Evolutionary conservation across 2,888 invertebrate genomes (phyloP).

Genomic region (Synergus umbraculus): DNA sequence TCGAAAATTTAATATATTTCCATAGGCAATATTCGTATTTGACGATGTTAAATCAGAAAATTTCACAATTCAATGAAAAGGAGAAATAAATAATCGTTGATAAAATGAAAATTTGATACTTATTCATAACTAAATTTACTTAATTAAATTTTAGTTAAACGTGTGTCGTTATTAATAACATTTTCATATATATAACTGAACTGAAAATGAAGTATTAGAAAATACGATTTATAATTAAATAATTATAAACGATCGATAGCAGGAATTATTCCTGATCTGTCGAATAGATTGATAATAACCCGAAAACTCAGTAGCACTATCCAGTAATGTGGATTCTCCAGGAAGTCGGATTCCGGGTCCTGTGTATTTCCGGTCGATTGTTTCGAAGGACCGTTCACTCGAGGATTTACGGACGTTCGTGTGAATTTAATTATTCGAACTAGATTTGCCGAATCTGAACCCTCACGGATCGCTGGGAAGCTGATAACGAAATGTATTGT

Average conservation of each 20-base stretch:
- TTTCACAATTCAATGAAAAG: background rate
- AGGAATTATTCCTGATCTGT: conserved; percentile 1
- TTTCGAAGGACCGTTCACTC: conserved; percentile 30
- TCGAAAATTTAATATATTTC: background rate
- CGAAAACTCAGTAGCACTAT: conserved; percentile 17
- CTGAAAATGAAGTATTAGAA: too few species aligned
- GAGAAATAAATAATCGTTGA: background rate
- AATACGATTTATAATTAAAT: too few species aligned
- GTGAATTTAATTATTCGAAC: conserved; percentile 38
- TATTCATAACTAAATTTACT: too few species aligned
- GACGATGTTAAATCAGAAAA: background rate
- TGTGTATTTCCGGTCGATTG: conserved; percentile 35
- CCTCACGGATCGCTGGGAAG: conserved; percentile 22
- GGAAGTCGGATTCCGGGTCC: conserved; percentile 29
- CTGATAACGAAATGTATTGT: conserved; percentile 36
- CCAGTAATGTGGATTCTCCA: conserved; percentile 22
- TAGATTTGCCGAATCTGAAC: conserved; percentile 28
- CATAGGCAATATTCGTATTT: background rate
- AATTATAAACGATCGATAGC: background rate
- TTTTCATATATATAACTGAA: too few species aligned
- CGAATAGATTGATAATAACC: conserved; percentile 31
- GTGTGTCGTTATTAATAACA: too few species aligned
- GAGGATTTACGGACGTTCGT: conserved; percentile 37
- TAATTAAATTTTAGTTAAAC: too few species aligned
- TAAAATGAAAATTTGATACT: too few species aligned